Base-by-base conservation (phyloP, 2,797 vertebrate species). In the Acipenser ruthenus region DNA sequence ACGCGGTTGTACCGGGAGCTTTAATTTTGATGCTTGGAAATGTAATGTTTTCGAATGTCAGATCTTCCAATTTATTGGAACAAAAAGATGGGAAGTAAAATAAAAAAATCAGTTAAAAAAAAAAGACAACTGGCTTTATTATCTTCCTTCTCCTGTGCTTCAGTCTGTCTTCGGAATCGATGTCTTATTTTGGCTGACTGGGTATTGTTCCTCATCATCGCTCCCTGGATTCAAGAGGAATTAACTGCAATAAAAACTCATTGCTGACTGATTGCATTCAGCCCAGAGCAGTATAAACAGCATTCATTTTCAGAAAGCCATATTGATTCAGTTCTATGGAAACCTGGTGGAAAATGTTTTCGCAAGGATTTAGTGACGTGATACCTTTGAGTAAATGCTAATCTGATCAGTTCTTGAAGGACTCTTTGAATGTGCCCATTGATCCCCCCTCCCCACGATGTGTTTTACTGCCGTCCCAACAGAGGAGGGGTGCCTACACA, bases 181-280 rank as follows among this genome's bases (percentile, higher is more conserved):
- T 58, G 52, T 48, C 61, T 53, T 50, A 10, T n/a, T 7, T 52
- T 18, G 18, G 59, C 61, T 18, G 50, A 49, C 11, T 49, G 65
- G 49, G 11, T 60, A n/a, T 48, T 52, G 61, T 23, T 37, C 55
- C 55, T 51, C 51, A 49, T 51, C 49, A n/a, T 37, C 50, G 6
- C 49, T 60, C 50, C 50, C 48, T 51, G 53, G 53, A 6, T 23
- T 6, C 56, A 13, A 60, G 10, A 58, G 62, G 53, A 52, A 48
- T 56, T 23, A 60, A 56, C 62, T 67, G 65, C 62, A 67, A 67
- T 64, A 49, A 66, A 59, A 61, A 48, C 47, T 60, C 49, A 53
- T 60, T 53, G n/a, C 18, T 48, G 10, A 70, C 52, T 66, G 69
- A 67, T 59, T 15, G 23, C 48, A 4, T n/a, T 70, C 13, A 18